Conservation (phyloP, 2,797 vertebrate species). For the Sebastes cheni region DNA sequence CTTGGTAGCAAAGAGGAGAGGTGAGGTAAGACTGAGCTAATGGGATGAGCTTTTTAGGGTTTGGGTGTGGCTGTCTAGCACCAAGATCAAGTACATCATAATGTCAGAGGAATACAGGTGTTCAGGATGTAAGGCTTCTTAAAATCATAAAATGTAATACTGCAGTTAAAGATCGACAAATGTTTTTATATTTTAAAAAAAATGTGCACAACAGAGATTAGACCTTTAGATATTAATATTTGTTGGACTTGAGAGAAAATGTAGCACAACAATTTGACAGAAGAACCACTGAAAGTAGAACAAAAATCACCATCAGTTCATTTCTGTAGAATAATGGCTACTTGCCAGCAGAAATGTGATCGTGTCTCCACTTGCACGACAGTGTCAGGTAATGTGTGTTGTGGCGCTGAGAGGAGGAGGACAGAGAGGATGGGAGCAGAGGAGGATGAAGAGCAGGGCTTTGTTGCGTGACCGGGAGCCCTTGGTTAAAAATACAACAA, state of each 20-base stretch:
- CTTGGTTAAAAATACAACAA: constrained; percentile 85
- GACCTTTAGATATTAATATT: not conserved
- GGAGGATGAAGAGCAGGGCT: constrained; percentile 38
- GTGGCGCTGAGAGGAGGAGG: constrained; percentile 30
- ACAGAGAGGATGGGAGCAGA: constrained; percentile 32
- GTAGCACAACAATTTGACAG: not conserved
- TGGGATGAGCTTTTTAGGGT: constrained; percentile 56
- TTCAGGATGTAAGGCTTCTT: not conserved
- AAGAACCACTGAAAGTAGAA: not conserved
- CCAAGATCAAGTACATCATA: constrained; percentile 24
- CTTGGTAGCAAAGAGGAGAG: constrained; percentile 55
- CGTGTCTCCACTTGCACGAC: constrained; percentile 36
- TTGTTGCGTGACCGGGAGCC: constrained; percentile 81
- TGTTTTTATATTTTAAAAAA: not conserved
- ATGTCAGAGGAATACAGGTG: constrained; percentile 28
- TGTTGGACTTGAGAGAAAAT: not conserved
- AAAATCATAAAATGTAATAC: constrained; percentile 14
- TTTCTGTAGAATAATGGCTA: constrained; percentile 7
- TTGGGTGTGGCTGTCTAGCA: constrained; percentile 49
- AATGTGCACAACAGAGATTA: not conserved
- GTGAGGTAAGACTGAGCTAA: constrained; percentile 78
- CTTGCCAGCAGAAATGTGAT: constrained; percentile 27
- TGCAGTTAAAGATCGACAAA: not conserved
- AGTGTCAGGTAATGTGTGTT: constrained; percentile 37
- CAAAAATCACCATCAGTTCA: not conserved